Evolutionary conservation across 2,113 vertebrate genomes (phyloP), one percentile per base, ranked within the genome.

Genomic region (Poecilia latipinna): DNA sequence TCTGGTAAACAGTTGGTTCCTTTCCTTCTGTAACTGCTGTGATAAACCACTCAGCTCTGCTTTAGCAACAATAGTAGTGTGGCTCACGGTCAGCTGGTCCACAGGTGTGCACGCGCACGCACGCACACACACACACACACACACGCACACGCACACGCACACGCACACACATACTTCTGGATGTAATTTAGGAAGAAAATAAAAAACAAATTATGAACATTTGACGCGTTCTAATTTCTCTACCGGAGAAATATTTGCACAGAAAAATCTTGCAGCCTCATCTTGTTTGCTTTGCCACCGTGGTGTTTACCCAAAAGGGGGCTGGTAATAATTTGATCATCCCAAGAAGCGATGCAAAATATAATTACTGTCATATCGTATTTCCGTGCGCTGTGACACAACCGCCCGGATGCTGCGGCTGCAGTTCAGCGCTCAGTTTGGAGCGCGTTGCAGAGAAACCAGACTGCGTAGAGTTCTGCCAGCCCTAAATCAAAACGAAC

Each of bases 181-280:
- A 86, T 85, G 80, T 87, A 90, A 93, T 93, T 92, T 89, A 88
- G 70, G 90, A 74, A 92, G 93, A 92, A 89, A 91, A 93, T 82
- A 90, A 74, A 89, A 92, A 91, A 82, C 78, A 70, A 84, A 89
- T 92, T 77, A 90, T 70, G 13, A 75, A 87, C 88, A 83, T 79
- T 87, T 29, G 62, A 74, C 82, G 83, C 77, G 60, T 84, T 82
- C 88, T 89, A 90, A 91, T 92, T 91, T 90, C 79, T 88, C 67
- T 66, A 71, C 60, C 61, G 17, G 61, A 44, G 51, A 81, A 88
- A 90, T 90, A 89, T 93, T 91, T 93, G 83, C 82, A 68, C 73
- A 74, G 60, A 90, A 75, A 42, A 84, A 80, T 68, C 79, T 72
- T 6, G 17, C 44, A 1, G 44, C 44, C 44, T 48, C 70, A 72